Conservation (phyloP, 2,888 invertebrate species). For the Phaedon cochleariae region DNA sequence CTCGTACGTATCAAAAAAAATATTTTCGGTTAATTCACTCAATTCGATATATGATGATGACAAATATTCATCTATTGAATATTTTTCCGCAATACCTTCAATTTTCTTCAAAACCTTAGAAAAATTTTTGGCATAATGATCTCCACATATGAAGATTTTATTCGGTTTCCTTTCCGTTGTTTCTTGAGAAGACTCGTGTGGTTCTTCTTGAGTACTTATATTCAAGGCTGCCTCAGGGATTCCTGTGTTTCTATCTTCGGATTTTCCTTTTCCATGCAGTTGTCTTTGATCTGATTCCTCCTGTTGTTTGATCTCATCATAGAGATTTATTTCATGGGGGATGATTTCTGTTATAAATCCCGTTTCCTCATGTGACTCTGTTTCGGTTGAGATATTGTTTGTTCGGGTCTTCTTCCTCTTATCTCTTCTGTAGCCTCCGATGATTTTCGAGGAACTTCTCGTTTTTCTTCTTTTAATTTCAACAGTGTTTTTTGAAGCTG, state of each 20-base stretch:
- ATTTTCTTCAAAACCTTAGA: not conserved
- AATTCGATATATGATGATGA: no score
- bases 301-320: constrained; percentile 3
- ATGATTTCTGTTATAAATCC: constrained; percentile 8
- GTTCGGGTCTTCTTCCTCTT: not conserved
- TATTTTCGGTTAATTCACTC: constrained; percentile 3
- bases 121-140: not conserved
- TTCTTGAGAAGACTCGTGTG: not conserved
- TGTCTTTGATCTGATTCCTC: not conserved
- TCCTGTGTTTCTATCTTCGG: not conserved
- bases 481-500: not conserved
- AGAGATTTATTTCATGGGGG: not conserved
- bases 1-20: constrained; percentile 13
- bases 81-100: constrained; percentile 1
- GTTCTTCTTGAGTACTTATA: no score
- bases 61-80: not conserved
- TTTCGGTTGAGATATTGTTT: not conserved
- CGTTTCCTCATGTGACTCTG: constrained; percentile 6
- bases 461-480: not conserved
- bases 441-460: not conserved
- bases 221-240: no score
- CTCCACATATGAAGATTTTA: constrained; percentile 7
- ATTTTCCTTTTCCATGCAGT: constrained; percentile 2
- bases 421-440: not conserved
- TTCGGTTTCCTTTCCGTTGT: constrained; percentile 6